A percentile compares a stretch with the other conserved stretches of the same genome.
phyloP scores from a whole-genome alignment of 2,888 invertebrate species.

The Megaustenia siamemsis region DNA sequence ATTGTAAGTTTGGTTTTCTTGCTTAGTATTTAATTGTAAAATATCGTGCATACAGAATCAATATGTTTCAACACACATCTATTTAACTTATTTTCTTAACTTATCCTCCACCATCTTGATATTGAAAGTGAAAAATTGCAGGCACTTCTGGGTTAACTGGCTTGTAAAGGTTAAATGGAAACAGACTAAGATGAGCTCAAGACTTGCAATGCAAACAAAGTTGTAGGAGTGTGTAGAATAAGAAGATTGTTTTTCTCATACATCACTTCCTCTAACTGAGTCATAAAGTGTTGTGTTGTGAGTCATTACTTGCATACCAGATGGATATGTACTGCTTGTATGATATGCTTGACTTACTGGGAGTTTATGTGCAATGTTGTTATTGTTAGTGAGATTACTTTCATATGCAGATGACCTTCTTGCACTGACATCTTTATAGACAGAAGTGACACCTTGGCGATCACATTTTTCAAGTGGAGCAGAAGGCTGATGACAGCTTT shows the following conservation, averaged over 20 bases:
- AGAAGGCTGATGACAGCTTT: background rate
- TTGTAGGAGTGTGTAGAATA: too few species aligned
- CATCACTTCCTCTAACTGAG: conserved; percentile 66
- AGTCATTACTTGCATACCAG: background rate
- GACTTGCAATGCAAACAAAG: too few species aligned
- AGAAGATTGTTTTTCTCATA: conserved; percentile 56
- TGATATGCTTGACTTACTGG: background rate
- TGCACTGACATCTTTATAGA: background rate
- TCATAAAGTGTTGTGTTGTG: conserved; percentile 53
- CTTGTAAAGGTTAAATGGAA: too few species aligned
- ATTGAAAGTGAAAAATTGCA: too few species aligned
- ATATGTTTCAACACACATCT: too few species aligned
- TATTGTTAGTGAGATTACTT: background rate
- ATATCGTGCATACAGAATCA: too few species aligned
- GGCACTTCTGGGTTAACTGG: too few species aligned
- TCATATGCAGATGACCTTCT: background rate
- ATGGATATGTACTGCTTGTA: background rate
- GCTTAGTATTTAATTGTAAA: too few species aligned
- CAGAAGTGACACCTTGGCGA: background rate
- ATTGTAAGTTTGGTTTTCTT: too few species aligned
- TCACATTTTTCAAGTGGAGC: background rate
- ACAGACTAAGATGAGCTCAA: too few species aligned
- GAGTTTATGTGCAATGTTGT: background rate
- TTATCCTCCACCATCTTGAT: too few species aligned
- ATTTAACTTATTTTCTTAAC: too few species aligned